These are phyloP conservation scores for Drosophila santomea DNA, from an alignment of 1,140 invertebrate species.

Conservation along the genomic window DNA sequence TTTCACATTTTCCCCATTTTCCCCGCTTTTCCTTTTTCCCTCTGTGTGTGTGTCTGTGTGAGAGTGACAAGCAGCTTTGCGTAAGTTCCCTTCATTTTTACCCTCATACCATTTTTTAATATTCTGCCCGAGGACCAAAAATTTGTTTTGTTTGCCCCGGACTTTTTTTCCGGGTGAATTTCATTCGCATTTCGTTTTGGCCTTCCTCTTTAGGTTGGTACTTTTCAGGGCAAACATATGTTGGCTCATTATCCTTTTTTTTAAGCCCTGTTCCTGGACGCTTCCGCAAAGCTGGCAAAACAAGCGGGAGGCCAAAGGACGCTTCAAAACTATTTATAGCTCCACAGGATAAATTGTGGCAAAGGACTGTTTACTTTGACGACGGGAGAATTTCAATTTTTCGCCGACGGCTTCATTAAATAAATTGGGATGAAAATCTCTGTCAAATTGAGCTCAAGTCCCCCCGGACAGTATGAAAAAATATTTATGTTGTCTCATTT, in stretches of 20 bases:
- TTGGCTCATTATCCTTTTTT: constrained; percentile 66
- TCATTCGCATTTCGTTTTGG: constrained; percentile 29
- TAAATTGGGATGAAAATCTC: constrained; percentile 45
- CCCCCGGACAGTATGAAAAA: neutral
- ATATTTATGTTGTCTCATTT: constrained; percentile 45
- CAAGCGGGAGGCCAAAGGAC: constrained; percentile 1
- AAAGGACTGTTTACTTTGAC: constrained; percentile 30
- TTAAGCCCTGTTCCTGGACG: neutral
- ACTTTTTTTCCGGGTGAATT: constrained; percentile 24
- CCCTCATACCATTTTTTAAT: constrained; percentile 62
- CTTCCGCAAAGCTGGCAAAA: constrained; percentile 8
- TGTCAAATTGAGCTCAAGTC: constrained; percentile 34
- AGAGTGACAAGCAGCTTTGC: constrained; percentile 61
- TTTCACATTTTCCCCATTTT: constrained; percentile 24
- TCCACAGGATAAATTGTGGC: constrained; percentile 9
- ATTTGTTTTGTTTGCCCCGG: constrained; percentile 46
- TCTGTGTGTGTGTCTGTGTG: constrained; percentile 14
- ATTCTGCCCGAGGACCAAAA: constrained; percentile 55
- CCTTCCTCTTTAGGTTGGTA: constrained; percentile 17
- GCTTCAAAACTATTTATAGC: constrained; percentile 37
- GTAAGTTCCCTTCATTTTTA: constrained; percentile 25
- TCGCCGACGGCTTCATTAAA: constrained; percentile 43
- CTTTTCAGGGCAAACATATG: constrained; percentile 54
- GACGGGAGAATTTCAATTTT: constrained; percentile 19
- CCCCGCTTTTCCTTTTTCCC: neutral